Evolutionary conservation across 2,888 invertebrate genomes (phyloP).

Genomic region (Tetrapedia diversipes): DNA sequence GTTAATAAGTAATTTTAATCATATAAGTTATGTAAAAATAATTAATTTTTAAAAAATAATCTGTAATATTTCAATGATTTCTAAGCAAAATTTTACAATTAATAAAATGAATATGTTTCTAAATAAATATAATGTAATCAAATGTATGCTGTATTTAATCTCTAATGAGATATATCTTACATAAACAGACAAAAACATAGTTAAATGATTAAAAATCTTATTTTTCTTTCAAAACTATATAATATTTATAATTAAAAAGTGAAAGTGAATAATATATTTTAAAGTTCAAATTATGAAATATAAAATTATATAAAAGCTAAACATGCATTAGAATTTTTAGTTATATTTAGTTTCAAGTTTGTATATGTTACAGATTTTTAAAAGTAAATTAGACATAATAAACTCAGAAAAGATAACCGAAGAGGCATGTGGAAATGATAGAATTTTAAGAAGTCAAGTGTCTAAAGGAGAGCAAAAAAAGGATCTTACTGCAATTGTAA

Average conservation of each 20-base stretch:
- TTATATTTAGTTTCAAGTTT: too few relatives aligned
- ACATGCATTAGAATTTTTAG: background rate
- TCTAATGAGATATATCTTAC: too few relatives aligned
- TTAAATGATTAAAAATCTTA: background rate
- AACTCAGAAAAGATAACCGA: slow-evolving; percentile 13
- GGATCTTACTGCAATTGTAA: slow-evolving; percentile 71
- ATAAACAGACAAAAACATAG: background rate
- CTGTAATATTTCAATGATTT: too few relatives aligned
- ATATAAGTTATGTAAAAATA: background rate
- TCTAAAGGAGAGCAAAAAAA: slow-evolving; percentile 62
- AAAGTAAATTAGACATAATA: slow-evolving; percentile 9
- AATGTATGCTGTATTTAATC: too few relatives aligned
- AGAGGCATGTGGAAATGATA: slow-evolving; percentile 53
- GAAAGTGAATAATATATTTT: background rate
- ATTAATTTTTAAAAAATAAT: too few relatives aligned
- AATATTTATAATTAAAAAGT: background rate
- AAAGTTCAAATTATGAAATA: background rate
- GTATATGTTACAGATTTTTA: slow-evolving; percentile 37
- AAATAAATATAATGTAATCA: too few relatives aligned
- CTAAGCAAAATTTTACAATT: too few relatives aligned
- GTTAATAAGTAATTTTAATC: slow-evolving; percentile 2
- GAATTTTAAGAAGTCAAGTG: slow-evolving; percentile 69
- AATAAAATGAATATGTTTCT: too few relatives aligned
- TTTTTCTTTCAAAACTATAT: background rate
- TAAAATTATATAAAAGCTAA: background rate